Conservation (phyloP, 2,888 invertebrate species). For the Lydus trimaculatus region DNA sequence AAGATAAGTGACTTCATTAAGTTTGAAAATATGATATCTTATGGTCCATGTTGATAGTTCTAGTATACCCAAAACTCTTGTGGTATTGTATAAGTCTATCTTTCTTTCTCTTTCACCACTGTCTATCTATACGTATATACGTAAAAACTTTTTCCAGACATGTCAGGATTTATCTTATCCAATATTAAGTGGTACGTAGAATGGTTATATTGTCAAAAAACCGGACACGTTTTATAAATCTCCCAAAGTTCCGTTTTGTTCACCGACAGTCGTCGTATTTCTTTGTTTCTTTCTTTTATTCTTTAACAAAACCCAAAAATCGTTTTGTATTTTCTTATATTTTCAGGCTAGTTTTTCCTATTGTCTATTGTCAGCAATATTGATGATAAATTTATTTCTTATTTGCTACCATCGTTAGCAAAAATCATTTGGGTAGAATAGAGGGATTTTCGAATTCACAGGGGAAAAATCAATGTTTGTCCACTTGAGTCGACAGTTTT, state of each 20-base stretch:
- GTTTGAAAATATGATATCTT: slow-evolving; percentile 27
- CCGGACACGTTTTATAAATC: slow-evolving; percentile 52
- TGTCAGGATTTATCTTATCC: slow-evolving; percentile 43
- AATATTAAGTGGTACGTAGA: slow-evolving; percentile 45
- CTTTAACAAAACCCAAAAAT: background rate
- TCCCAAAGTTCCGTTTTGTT: slow-evolving; percentile 34
- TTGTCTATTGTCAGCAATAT: background rate
- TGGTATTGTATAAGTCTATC: slow-evolving; percentile 12
- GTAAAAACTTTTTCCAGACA: slow-evolving; percentile 15
- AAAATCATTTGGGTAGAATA: too few species aligned
- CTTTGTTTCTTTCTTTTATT: background rate
- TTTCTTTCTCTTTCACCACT: background rate
- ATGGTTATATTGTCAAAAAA: slow-evolving; percentile 48
- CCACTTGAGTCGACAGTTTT: slow-evolving; percentile 6
- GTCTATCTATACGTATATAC: background rate
- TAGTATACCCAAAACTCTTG: slow-evolving; percentile 1
- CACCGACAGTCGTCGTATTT: slow-evolving; percentile 13
- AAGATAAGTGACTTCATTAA: slow-evolving; percentile 23
- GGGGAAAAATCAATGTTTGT: background rate
- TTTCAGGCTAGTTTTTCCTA: background rate
- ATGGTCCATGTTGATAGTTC: slow-evolving; percentile 19
- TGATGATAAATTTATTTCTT: background rate
- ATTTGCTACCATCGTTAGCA: background rate
- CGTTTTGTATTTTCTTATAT: background rate
- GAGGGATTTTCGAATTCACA: background rate